Base-by-base conservation (phyloP, 64 coral and sea anemone genomes). In the Montipora capricornis region DNA sequence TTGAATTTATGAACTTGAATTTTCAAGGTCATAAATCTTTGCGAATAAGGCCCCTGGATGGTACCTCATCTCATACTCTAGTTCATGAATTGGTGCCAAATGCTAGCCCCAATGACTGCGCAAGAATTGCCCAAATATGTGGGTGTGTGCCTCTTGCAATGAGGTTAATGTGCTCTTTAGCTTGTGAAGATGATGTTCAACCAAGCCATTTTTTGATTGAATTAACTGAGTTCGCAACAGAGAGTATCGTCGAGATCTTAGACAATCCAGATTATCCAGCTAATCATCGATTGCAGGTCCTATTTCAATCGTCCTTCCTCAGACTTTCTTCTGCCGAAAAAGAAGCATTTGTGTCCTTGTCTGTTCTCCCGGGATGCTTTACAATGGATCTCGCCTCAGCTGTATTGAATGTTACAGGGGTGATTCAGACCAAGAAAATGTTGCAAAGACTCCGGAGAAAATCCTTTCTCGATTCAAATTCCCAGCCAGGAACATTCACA, bases 401-500 rank as follows among this genome's bases (percentile, higher is more conserved):
- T 68, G 91, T 87, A 64, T 22, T 93, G 12, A 51, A 17, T 15
- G 5, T 45, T 51, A 6, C 4, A 57, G 4, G 4, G 37, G 2
- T 2, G 46, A 61, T 50, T 6, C 3, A 5, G 2, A 45, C 48
- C 1, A 49, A 86, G 44, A 93, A 47, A 19, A 70, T 29, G 4
- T 44, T 93, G 61, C 8, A 78, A 8, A 74, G 49, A 22, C 75
- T 93, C 29, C 60, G 16, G 17, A 82, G 89, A 52, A 91, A 82
- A 20, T 69, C 89, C 4, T 60, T 82, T 17, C 12, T 77, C n/a
- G 90, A 92, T 49, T 77, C 59, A 47, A 62, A 48, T 48, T 15
- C 13, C 46, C 2, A 49, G 3, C 60, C 9, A 4, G 20, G 3
- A 0, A 47, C 49, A 76, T 86, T 77, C 46, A 49, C 6, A 29